phyloP scores from a whole-genome alignment of 2,797 vertebrate genomes.

The Lacerta bilineata region DNA sequence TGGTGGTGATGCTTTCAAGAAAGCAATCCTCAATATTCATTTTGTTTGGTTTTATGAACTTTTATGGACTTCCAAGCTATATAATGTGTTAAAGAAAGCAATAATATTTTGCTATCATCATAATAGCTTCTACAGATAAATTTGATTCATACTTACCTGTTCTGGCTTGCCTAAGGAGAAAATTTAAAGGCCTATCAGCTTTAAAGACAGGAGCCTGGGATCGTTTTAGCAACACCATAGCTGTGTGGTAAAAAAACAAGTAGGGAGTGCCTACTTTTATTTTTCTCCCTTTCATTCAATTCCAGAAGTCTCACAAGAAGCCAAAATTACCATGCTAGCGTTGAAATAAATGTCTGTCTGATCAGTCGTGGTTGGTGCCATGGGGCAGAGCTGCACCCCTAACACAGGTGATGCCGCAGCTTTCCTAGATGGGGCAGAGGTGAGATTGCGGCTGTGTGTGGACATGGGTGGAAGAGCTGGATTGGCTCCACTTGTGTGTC shows the following conservation, averaged over 20 bases:
- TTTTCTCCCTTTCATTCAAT: not conserved
- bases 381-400: no score
- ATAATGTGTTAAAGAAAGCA: accelerated
- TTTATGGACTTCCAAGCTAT: not conserved
- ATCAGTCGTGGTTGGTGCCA: not conserved
- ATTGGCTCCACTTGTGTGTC: no score
- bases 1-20: not conserved
- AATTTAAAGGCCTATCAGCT: constrained; percentile 90
- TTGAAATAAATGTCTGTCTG: not conserved
- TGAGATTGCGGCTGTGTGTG: no score
- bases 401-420: no score
- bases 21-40: not conserved
- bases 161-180: constrained; percentile 86
- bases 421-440: no score
- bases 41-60: not conserved
- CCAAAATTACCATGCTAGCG: not conserved
- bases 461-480: no score
- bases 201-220: constrained; percentile 90
- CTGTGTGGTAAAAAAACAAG: constrained; percentile 75
- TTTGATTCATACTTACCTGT: constrained; percentile 81
- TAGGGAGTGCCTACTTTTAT: not conserved
- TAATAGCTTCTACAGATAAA: not conserved
- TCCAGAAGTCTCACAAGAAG: not conserved
- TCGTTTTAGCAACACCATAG: constrained; percentile 90
- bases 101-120: not conserved